phyloP scores from a whole-genome alignment of 1,140 invertebrate genomes.

The Drosophila serrata region DNA sequence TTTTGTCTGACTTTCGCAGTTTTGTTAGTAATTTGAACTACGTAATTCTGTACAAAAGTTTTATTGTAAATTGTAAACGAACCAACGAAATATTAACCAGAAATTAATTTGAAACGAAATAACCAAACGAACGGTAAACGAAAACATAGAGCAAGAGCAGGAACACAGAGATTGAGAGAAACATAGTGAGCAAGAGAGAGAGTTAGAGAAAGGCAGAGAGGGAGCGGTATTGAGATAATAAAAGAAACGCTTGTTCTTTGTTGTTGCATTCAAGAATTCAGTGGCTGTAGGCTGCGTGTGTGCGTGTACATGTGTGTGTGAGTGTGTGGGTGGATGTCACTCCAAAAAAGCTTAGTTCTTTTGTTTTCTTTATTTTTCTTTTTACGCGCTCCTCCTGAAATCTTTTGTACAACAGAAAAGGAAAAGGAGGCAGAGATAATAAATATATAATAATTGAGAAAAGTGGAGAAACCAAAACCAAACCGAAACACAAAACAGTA shows the following conservation, averaged over 20 bases:
- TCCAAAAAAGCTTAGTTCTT: conserved; percentile 23
- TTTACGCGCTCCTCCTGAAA: conserved; percentile 60
- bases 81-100: conserved; percentile 39
- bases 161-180: conserved; percentile 31
- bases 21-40: conserved; percentile 70
- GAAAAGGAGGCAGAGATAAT: conserved; percentile 23
- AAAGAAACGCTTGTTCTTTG: conserved; percentile 25
- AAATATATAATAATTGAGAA: conserved; percentile 14
- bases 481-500: conserved; percentile 39
- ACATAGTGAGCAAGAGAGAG: conserved; percentile 23
- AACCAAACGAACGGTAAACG: conserved; percentile 42
- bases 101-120: conserved; percentile 45
- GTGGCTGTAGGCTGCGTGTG: conserved; percentile 40
- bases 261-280: conserved; percentile 65
- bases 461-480: conserved; percentile 36
- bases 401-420: conserved; percentile 70
- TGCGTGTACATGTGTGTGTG: conserved; percentile 39
- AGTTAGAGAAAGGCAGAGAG: conserved; percentile 22
- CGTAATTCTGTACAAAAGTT: conserved; percentile 60
- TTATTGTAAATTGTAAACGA: conserved; percentile 45
- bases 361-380: not conserved
- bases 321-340: conserved; percentile 19
- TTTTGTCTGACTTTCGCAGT: conserved; percentile 51
- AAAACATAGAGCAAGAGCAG: conserved; percentile 44
- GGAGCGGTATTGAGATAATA: conserved; percentile 34